Evolutionary conservation across 2,797 vertebrate genomes (phyloP).

Genomic region (Xenentodon cancila): DNA sequence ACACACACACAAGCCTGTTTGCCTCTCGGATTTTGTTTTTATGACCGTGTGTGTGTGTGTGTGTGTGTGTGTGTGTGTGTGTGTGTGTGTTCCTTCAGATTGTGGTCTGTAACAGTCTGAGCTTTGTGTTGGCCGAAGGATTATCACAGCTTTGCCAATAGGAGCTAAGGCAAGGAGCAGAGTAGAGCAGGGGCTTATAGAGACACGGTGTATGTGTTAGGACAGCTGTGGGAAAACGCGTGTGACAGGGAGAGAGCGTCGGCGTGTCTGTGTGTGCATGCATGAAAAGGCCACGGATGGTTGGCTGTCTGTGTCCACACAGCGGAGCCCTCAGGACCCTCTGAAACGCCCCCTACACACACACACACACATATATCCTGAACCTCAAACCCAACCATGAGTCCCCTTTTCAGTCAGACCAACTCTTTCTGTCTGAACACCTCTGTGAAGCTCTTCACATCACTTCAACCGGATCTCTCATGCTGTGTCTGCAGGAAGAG

Average conservation of each 20-base stretch:
- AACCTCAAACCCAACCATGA: conserved; percentile 10
- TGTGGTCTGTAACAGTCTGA: conserved; percentile 79
- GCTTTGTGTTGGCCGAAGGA: conserved; percentile 83
- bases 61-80: conserved; percentile 44
- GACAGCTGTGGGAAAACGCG: conserved; percentile 69
- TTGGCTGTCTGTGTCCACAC: conserved; percentile 71
- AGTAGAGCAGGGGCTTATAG: conserved; percentile 70
- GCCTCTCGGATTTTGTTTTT: conserved; percentile 70
- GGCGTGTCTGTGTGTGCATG: conserved; percentile 53
- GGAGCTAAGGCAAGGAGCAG: conserved; percentile 78
- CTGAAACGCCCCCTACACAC: conserved; percentile 37
- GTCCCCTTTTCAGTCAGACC: conserved; percentile 33
- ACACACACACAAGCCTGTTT: conserved; percentile 70
- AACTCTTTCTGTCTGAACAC: conserved; percentile 25
- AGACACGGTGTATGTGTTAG: conserved; percentile 60
- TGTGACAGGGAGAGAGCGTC: conserved; percentile 4
- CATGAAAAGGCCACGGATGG: conserved; percentile 66
- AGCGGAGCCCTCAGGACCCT: conserved; percentile 59
- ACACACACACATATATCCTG: no score
- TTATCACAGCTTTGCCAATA: conserved; percentile 81
- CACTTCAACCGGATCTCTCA: conserved; percentile 36
- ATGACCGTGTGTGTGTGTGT: conserved; percentile 46
- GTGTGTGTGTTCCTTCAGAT: conserved; percentile 71
- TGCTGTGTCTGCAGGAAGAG: neutral
- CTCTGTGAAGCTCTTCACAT: conserved; percentile 38